A percentile compares a stretch with the other conserved stretches of the same genome.
Conservation (phyloP, 2,888 invertebrate genomes). For the Ashinkailepas kermadecensis region DNA sequence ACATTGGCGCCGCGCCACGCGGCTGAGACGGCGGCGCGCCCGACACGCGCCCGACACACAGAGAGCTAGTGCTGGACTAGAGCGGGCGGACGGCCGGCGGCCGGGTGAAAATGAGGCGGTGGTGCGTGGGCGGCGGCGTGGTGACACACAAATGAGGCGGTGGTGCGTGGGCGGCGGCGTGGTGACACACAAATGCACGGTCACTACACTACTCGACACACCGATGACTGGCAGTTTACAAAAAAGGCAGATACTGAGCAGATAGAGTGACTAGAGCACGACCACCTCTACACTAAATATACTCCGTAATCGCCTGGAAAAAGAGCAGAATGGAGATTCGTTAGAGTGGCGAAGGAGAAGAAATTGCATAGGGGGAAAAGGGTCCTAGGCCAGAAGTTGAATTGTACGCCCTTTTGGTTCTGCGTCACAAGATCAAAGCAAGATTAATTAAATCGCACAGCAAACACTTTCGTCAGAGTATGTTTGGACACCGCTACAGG, state of each 20-base stretch:
- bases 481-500: no score
- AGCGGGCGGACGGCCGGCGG: neutral
- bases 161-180: neutral
- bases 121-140: neutral
- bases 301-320: slow-evolving; percentile 15
- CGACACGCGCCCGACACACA: neutral
- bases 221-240: neutral
- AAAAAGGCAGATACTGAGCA: neutral
- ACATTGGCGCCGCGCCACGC: neutral
- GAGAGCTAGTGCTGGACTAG: slow-evolving; percentile 8
- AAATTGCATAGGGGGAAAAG: no score
- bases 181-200: neutral
- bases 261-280: neutral
- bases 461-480: no score
- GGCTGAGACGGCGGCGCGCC: no score
- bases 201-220: neutral
- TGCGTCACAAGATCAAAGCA: no score
- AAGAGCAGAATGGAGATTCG: neutral
- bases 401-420: no score
- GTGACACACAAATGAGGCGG: neutral
- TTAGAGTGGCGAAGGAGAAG: neutral
- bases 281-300: slow-evolving; percentile 7
- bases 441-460: no score
- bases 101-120: neutral
- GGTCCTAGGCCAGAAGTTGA: no score